A percentile compares a stretch with the other conserved stretches of the same genome.
Evolutionary conservation across 1,140 invertebrate species (phyloP).

Genomic region (Sweltsa coloradensis): DNA sequence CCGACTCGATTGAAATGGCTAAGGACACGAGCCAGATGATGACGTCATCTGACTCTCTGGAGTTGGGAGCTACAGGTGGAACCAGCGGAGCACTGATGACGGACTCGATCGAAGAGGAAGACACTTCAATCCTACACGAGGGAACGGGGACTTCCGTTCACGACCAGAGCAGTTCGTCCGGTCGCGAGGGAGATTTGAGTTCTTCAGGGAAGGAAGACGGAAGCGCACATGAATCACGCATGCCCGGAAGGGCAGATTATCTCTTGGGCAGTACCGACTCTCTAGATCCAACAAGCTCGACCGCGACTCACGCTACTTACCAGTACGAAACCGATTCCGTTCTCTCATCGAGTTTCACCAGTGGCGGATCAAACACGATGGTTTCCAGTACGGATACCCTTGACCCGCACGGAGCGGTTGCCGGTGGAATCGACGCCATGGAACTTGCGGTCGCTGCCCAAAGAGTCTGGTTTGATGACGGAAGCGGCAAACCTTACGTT

Average conservation of each 20-base stretch:
- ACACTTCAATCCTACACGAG: slow-evolving; percentile 25
- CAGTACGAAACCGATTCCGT: slow-evolving; percentile 69
- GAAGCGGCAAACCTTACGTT: slow-evolving; percentile 28
- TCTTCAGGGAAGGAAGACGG: slow-evolving; percentile 31
- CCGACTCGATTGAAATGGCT: slow-evolving; percentile 36
- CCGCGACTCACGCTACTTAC: slow-evolving; percentile 68
- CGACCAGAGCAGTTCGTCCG: slow-evolving; percentile 32
- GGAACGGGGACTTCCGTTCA: slow-evolving; percentile 20
- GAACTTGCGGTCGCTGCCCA: slow-evolving; percentile 25
- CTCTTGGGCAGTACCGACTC: slow-evolving; percentile 56
- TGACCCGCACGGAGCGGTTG: slow-evolving; percentile 29
- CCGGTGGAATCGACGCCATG: slow-evolving; percentile 15
- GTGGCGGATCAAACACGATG: slow-evolving; percentile 61
- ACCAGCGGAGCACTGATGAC: slow-evolving; percentile 12
- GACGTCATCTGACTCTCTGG: slow-evolving; percentile 48
- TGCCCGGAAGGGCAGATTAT: slow-evolving; percentile 34
- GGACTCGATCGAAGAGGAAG: slow-evolving; percentile 27
- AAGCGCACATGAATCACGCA: slow-evolving; percentile 18
- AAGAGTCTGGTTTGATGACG: slow-evolving; percentile 30
- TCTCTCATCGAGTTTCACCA: slow-evolving; percentile 69
- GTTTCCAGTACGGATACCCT: slow-evolving; percentile 55
- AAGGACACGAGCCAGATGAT: slow-evolving; percentile 38
- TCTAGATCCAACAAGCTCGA: slow-evolving; percentile 55
- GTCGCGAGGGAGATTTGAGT: slow-evolving; percentile 32
- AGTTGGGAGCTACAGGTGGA: slow-evolving; percentile 27